Conservation (phyloP, 2,888 invertebrate species). For the Scelioninae gen. 2 region DNA sequence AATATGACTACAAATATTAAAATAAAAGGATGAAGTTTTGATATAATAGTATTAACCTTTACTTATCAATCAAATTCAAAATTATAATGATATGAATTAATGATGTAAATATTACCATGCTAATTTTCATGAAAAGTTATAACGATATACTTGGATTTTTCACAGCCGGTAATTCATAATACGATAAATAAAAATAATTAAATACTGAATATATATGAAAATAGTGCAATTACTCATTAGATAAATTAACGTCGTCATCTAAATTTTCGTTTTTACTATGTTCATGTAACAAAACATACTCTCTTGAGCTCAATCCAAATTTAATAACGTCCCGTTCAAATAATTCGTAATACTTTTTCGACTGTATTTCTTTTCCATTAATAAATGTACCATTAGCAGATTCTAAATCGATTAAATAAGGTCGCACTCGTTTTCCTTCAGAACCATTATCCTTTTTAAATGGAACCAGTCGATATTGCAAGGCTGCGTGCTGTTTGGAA, state of each 20-base stretch:
- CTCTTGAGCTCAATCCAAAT: slow-evolving; percentile 97
- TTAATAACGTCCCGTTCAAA: slow-evolving; percentile 97
- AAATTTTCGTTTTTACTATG: slow-evolving; percentile 88
- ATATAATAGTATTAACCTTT: too few species aligned
- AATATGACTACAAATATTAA: too few species aligned
- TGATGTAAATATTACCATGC: too few species aligned
- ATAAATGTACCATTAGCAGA: slow-evolving; percentile 98
- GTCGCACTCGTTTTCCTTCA: slow-evolving; percentile 87
- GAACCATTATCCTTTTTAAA: slow-evolving; percentile 87
- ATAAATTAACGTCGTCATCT: slow-evolving; percentile 79
- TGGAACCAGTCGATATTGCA: slow-evolving; percentile 94
- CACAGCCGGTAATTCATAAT: too few species aligned
- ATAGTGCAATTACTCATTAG: neutral
- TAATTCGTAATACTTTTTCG: slow-evolving; percentile 94
- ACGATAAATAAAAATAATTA: too few species aligned
- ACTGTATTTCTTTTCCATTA: slow-evolving; percentile 93
- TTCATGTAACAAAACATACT: slow-evolving; percentile 98
- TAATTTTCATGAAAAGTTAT: too few species aligned
- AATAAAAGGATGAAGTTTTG: too few species aligned
- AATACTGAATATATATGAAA: too few species aligned
- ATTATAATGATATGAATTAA: too few species aligned
- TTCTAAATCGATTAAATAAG: slow-evolving; percentile 97
- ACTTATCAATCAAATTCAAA: too few species aligned
- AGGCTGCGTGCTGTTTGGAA: slow-evolving; percentile 97
- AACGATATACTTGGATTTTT: too few species aligned